Evolutionary conservation across 2,888 invertebrate genomes (phyloP).

Genomic region (Abscondita cerata): DNA sequence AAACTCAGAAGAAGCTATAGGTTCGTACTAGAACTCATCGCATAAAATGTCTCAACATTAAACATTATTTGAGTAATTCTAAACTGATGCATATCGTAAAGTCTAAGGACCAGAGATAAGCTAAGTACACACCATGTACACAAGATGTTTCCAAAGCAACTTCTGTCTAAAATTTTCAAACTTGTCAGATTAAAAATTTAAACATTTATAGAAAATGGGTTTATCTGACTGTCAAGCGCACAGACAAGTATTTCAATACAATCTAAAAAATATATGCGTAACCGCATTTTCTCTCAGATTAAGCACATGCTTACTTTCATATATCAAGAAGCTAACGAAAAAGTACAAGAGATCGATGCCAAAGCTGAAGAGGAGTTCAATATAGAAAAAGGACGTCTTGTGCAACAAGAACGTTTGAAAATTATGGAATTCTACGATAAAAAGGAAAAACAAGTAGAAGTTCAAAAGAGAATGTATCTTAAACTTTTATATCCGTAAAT

Average conservation of each 20-base stretch:
- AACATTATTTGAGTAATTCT: too few relatives aligned
- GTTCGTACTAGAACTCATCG: too few relatives aligned
- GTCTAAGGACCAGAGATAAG: too few relatives aligned
- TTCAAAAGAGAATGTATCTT: conserved; percentile 96
- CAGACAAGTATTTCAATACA: conserved; percentile 79
- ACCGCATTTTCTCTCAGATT: conserved; percentile 69
- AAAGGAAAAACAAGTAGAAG: conserved; percentile 98
- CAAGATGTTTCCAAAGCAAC: too few relatives aligned
- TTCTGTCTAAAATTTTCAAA: not conserved
- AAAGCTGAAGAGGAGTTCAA: conserved; percentile 99
- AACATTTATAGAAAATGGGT: too few relatives aligned
- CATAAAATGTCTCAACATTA: too few relatives aligned
- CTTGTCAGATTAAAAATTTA: conserved; percentile 32
- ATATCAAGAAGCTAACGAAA: conserved; percentile 99
- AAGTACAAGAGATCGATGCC: conserved; percentile 99
- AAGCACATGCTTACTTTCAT: conserved; percentile 99
- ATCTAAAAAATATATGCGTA: conserved; percentile 8
- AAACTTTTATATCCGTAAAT: not conserved
- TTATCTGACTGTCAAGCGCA: conserved; percentile 98
- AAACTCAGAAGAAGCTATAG: too few relatives aligned
- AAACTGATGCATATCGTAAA: too few relatives aligned
- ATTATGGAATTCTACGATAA: conserved; percentile 99
- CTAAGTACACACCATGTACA: too few relatives aligned
- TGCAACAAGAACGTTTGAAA: conserved; percentile 97
- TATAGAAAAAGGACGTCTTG: conserved; percentile 98